Base-by-base conservation (phyloP, 2,888 invertebrate species). In the Protodeltote pygarga region DNA sequence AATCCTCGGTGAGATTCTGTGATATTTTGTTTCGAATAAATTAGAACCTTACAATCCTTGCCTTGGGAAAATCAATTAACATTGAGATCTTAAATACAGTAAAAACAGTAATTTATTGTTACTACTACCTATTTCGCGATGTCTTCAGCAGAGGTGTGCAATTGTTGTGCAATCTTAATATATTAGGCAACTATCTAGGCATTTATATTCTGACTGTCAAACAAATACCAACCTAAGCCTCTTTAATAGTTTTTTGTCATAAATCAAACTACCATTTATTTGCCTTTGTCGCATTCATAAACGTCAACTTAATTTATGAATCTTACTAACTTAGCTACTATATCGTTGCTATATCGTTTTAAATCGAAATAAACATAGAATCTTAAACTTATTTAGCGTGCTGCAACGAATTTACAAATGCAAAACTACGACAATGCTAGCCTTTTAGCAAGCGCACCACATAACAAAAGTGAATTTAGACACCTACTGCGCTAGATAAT, bases 381-480 rank as follows among this genome's bases (percentile, higher is more conserved):
- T 60, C 61, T 61, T 44, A 37, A 66, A 44, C 17, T 48, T 40
- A 24, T 53, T 44, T 51, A 24, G 45, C 47, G 28, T 64, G 45
- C 16, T 29, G 17, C 42, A 29, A 25, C 13, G 34, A 23, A 46
- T 42, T 67, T 64, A 25, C 29, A 49, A 53, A 38, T 51, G 42
- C 40, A 47, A 20, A 35, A 27, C 32, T 10, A 16, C 25, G 47
- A 47, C 46, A 40, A 41, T 42, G 13, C 15, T 19, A 16, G 32
- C 47, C 3, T 25, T n/a, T n/a, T n/a, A n/a, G 60, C 54, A 59
- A 34, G 48, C 57, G 66, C 71, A 79, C 77, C 74, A 78, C 77
- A 83, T 81, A n/a, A 61, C 58, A 69, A 84, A 84, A 72, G 72
- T 69, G 65, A 67, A 73, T 60, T 40, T 47, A 54, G 37, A 57